A percentile compares a stretch with the other conserved stretches of the same genome.
Evolutionary conservation across 2,797 vertebrate genomes (phyloP).

Genomic region (Mionectes olivaceus): DNA sequence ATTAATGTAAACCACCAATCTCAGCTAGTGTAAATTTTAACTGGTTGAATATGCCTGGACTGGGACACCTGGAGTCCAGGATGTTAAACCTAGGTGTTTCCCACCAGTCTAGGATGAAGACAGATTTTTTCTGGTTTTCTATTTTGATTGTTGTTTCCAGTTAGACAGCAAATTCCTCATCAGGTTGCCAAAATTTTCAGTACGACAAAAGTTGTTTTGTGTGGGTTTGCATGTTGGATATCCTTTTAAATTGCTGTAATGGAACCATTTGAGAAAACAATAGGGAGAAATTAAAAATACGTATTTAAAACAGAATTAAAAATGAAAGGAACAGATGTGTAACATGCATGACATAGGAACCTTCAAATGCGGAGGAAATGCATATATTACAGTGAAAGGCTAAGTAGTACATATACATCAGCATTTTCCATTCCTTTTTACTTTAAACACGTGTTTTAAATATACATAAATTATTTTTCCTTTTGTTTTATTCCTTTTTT

Average conservation of each 20-base stretch:
- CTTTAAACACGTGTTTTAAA: neutral
- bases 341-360: constrained; percentile 10
- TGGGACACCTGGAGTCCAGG: neutral
- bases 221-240: constrained; percentile 27
- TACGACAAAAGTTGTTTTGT: neutral
- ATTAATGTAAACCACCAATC: neutral
- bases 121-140: neutral
- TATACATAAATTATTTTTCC: constrained; percentile 38
- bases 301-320: constrained; percentile 52
- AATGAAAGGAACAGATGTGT: constrained; percentile 57
- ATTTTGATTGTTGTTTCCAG: neutral
- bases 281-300: constrained; percentile 56
- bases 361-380: constrained; percentile 39
- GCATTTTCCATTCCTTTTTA: constrained; percentile 4
- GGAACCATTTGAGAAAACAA: constrained; percentile 50
- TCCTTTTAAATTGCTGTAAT: constrained; percentile 41
- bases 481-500: constrained; percentile 35
- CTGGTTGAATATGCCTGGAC: neutral
- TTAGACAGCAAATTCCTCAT: constrained; percentile 1
- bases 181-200: constrained; percentile 31
- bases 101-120: neutral
- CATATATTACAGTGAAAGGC: neutral
- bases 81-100: neutral
- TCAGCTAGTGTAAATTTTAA: neutral
- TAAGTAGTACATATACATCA: neutral